Evolutionary conservation across 2,797 vertebrate species (phyloP).

Genomic region (Babyrousa celebensis): DNA sequence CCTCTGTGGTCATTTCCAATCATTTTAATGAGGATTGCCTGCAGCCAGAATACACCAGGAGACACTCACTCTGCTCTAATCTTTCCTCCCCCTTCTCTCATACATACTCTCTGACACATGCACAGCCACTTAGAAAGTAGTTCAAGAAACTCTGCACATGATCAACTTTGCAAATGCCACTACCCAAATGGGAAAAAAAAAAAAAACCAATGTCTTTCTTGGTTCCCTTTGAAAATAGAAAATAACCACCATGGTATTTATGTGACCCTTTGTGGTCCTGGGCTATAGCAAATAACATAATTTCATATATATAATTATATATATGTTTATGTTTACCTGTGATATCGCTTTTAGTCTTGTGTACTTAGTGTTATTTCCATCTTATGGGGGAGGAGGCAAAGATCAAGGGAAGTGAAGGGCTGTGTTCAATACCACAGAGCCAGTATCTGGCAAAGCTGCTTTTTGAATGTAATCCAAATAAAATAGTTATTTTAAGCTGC

Average conservation of each 20-base stretch:
- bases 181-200: background rate
- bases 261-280: background rate
- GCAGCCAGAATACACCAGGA: slow-evolving; percentile 70
- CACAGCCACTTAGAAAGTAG: slow-evolving; percentile 74
- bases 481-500: background rate
- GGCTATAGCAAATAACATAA: background rate
- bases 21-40: slow-evolving; percentile 90
- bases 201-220: background rate
- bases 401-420: background rate
- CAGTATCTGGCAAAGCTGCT: background rate
- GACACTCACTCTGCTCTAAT: slow-evolving; percentile 64
- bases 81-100: background rate
- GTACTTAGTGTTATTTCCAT: background rate
- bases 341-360: background rate
- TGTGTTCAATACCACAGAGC: background rate
- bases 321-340: slow-evolving; percentile 6
- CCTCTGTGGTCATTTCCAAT: slow-evolving; percentile 89
- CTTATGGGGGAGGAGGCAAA: background rate
- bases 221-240: slow-evolving; percentile 11
- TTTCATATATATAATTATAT: background rate
- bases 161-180: background rate
- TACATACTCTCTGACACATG: background rate
- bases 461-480: background rate
- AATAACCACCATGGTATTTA: background rate
- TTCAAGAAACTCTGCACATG: slow-evolving; percentile 58